Evolutionary conservation across 2,888 invertebrate genomes (phyloP), one percentile per base, ranked within the genome.

Genomic region (Ecliptopera silaceata): DNA sequence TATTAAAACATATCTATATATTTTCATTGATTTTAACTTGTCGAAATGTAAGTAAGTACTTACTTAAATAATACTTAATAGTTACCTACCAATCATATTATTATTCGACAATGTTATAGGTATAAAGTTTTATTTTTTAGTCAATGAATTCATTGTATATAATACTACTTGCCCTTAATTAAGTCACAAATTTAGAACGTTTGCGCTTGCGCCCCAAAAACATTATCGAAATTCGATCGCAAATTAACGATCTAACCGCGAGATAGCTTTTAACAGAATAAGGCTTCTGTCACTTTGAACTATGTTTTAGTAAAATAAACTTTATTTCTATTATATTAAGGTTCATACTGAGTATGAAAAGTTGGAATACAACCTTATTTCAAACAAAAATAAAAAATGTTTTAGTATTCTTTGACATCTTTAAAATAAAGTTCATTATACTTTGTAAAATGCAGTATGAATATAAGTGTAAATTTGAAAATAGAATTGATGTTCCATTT

Each of bases 221-320:
- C 56, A 57, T 72, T 82, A 82, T 81, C 84, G 66, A 52, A 63
- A 44, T 56, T 66, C 71, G 69, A 69, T 64, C 70, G 69, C 53
- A 62, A 75, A 71, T 75, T 74, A 74, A 65, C 66, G 84, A 84
- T 84, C 84, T 84, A 84, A 82, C 82, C 77, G 57, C 73, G 64
- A 74, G 80, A 84, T 84, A 82, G 56, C 46, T 49, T 36, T 29
- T 41, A 60, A 52, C 47, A 48, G 75, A 75, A 76, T 55, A 49
- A 32, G 36, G 8, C 12, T n/a, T 8, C 26, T 42, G 31, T 34
- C 55, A 32, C 39, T 57, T 36, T 32, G n/a, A 41, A 39, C 5
- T 10, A 6, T 10, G 11, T 29, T 41, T 31, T 11, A 4, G 1
- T 8, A 32, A 52, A 48, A 41, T 29, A 4, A 43, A 13, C 38